phyloP scores from a whole-genome alignment of 2,888 invertebrate genomes.

The Bombylius major region DNA sequence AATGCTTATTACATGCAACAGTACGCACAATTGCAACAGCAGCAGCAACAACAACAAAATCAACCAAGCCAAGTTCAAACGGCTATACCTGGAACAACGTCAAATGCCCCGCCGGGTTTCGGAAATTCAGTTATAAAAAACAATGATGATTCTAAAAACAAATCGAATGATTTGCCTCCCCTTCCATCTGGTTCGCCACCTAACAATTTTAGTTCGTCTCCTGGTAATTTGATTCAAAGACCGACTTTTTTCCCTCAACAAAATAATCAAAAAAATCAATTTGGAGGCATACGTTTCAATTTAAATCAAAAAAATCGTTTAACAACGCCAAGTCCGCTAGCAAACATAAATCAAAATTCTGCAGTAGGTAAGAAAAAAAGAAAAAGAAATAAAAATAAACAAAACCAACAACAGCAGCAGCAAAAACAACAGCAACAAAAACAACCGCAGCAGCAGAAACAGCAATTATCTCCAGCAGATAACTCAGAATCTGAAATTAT shows the following conservation, averaged over 20 bases:
- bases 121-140: constrained; percentile 31
- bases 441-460: constrained; percentile 24
- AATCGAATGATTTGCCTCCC: constrained; percentile 41
- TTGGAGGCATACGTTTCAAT: constrained; percentile 43
- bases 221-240: constrained; percentile 27
- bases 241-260: constrained; percentile 23
- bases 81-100: constrained; percentile 21
- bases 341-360: constrained; percentile 33
- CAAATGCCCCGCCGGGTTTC: constrained; percentile 40
- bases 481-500: constrained; percentile 7
- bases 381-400: constrained; percentile 54
- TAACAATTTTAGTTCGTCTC: constrained; percentile 26
- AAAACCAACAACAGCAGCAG: constrained; percentile 30
- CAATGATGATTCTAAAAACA: constrained; percentile 17
- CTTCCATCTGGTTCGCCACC: constrained; percentile 45
- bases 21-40: constrained; percentile 18
- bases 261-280: constrained; percentile 27
- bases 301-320: constrained; percentile 38
- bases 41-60: constrained; percentile 20
- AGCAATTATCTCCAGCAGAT: constrained; percentile 31
- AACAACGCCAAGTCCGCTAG: constrained; percentile 29
- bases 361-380: constrained; percentile 52
- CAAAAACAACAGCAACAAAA: constrained; percentile 27
- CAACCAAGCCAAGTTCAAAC: constrained; percentile 23
- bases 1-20: constrained; percentile 16